These are phyloP conservation scores for Choloepus hoffmanni DNA, from an alignment of 2,113 vertebrate species.

Conservation along the genomic window DNA sequence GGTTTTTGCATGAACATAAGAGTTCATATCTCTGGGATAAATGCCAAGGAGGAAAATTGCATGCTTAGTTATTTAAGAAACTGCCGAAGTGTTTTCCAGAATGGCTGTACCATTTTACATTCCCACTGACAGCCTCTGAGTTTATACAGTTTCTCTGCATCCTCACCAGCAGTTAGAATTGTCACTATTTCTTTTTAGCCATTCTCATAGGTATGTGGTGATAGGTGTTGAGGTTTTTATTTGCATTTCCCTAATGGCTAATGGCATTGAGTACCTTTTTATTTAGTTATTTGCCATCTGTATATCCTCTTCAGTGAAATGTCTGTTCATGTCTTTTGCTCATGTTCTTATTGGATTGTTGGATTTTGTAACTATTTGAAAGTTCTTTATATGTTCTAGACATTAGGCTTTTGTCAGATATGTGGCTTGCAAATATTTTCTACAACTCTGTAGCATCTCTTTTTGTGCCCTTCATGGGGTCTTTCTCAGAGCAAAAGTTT, in stretches of 20 bases:
- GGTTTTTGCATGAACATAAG: background rate
- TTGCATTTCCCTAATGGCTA: background rate
- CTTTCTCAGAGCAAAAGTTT: no score
- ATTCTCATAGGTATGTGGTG: background rate
- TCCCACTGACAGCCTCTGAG: background rate
- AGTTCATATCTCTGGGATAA: background rate
- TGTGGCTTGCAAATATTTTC: background rate
- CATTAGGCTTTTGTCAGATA: background rate
- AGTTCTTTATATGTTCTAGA: background rate
- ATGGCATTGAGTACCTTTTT: background rate
- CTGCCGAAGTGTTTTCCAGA: background rate
- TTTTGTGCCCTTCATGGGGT: no score
- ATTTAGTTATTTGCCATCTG: background rate
- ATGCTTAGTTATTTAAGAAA: slow-evolving; percentile 33
- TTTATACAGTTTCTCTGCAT: background rate
- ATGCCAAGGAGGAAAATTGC: background rate
- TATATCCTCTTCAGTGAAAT: background rate
- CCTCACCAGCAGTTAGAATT: background rate
- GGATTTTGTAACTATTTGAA: background rate
- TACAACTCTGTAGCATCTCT: no score
- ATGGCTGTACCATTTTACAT: background rate
- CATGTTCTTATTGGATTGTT: background rate
- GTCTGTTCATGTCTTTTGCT: background rate
- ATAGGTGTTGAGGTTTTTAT: background rate
- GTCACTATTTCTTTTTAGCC: background rate